phyloP scores from a whole-genome alignment of 92 coral and sea anemone genomes.

The Epizoanthus stellaris region DNA sequence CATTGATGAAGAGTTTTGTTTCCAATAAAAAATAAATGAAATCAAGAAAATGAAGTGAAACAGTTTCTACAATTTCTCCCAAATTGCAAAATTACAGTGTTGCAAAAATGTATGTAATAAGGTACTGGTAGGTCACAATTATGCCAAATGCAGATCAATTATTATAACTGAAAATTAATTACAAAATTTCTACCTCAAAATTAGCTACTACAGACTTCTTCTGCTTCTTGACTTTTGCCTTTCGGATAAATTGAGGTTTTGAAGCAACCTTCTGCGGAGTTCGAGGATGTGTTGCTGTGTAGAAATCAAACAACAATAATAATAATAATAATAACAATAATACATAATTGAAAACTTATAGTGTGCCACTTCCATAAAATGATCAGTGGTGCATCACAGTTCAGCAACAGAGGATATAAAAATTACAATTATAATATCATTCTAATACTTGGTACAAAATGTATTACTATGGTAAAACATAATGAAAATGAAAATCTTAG shows the following conservation, averaged over 20 bases:
- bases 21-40: too few species aligned
- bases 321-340: neutral
- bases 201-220: constrained; percentile 77
- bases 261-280: constrained; percentile 83
- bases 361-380: too few species aligned
- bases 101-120: neutral
- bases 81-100: neutral
- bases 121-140: neutral
- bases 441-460: too few species aligned
- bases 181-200: constrained; percentile 76
- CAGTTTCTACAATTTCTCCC: too few species aligned
- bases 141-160: neutral
- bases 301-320: neutral
- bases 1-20: constrained; percentile 15
- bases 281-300: constrained; percentile 79
- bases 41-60: too few species aligned
- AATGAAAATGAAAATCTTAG: too few species aligned
- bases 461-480: too few species aligned
- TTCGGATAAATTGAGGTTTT: constrained; percentile 88
- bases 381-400: too few species aligned
- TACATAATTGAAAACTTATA: too few species aligned
- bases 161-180: neutral
- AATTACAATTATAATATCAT: too few species aligned
- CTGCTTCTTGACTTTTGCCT: constrained; percentile 83
- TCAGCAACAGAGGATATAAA: too few species aligned